Conservation (phyloP, 1,140 invertebrate species). For the Drosophila erecta region DNA sequence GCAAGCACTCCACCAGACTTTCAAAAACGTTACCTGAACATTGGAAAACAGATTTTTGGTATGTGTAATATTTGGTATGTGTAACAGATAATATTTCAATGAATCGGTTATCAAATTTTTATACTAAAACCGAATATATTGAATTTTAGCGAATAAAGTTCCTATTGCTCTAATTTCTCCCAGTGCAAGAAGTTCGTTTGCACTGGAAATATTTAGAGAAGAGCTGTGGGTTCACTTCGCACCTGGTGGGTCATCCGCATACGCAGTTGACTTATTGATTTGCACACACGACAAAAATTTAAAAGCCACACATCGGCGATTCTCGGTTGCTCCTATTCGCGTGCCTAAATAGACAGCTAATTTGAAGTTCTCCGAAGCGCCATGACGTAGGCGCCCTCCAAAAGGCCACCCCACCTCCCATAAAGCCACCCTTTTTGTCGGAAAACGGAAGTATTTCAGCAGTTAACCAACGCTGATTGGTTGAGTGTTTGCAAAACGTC, state of each 20-base stretch:
- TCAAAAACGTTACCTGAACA: not conserved
- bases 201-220: conserved; percentile 75
- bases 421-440: conserved; percentile 27
- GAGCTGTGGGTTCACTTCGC: conserved; percentile 42
- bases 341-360: conserved; percentile 82
- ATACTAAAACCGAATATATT: no score
- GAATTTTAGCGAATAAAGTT: no score
- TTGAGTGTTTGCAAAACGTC: conserved; percentile 74
- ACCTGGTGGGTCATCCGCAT: conserved; percentile 40
- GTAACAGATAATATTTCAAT: not conserved
- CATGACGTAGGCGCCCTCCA: conserved; percentile 65
- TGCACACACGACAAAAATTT: conserved; percentile 62
- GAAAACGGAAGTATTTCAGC: conserved; percentile 79
- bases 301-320: conserved; percentile 48
- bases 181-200: conserved; percentile 49
- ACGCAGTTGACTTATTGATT: conserved; percentile 75
- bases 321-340: conserved; percentile 54
- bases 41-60: not conserved
- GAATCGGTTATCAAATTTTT: no score
- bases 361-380: conserved; percentile 73
- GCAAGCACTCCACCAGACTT: conserved; percentile 15
- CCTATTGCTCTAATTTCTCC: not conserved
- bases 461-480: conserved; percentile 82
- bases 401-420: not conserved
- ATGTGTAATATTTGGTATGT: rapidly evolving